A percentile compares a stretch with the other conserved stretches of the same genome.
phyloP scores from a whole-genome alignment of 2,888 invertebrate species.

The Archips xylosteana region DNA sequence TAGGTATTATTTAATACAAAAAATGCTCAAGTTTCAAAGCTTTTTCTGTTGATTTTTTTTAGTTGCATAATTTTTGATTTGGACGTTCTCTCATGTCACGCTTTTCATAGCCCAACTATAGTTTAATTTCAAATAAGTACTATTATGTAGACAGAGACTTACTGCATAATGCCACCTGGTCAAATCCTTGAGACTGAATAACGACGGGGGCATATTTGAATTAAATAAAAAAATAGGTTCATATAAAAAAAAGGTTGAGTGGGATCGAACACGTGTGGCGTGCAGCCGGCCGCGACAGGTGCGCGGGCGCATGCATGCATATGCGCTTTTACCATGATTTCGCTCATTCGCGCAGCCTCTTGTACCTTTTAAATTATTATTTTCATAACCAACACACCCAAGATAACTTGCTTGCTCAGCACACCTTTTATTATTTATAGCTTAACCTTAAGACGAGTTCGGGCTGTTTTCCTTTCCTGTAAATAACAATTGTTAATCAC shows the following conservation, averaged over 20 bases:
- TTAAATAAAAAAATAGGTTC: slow-evolving; percentile 5
- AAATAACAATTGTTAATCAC: neutral
- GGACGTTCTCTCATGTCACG: no score
- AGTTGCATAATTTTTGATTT: no score
- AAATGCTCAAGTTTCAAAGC: no score
- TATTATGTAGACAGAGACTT: neutral
- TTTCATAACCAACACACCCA: slow-evolving; percentile 10
- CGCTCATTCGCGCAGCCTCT: slow-evolving; percentile 43
- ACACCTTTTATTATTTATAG: slow-evolving; percentile 34
- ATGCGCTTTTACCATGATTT: slow-evolving; percentile 62
- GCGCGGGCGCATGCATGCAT: slow-evolving; percentile 53
- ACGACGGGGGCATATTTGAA: slow-evolving; percentile 7
- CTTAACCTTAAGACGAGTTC: neutral
- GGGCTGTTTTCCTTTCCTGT: neutral
- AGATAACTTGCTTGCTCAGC: slow-evolving; percentile 35
- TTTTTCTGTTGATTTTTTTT: no score
- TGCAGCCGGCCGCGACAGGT: slow-evolving; percentile 61
- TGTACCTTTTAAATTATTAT: slow-evolving; percentile 37
- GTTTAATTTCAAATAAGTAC: no score
- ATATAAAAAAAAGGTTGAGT: slow-evolving; percentile 19
- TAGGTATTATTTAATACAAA: no score
- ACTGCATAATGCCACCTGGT: slow-evolving; percentile 30
- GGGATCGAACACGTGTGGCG: slow-evolving; percentile 61
- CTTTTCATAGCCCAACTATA: no score
- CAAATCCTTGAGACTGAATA: slow-evolving; percentile 16